These are phyloP conservation scores for Vesta saturnalis DNA, from an alignment of 2,888 invertebrate genomes.

Conservation along the genomic window DNA sequence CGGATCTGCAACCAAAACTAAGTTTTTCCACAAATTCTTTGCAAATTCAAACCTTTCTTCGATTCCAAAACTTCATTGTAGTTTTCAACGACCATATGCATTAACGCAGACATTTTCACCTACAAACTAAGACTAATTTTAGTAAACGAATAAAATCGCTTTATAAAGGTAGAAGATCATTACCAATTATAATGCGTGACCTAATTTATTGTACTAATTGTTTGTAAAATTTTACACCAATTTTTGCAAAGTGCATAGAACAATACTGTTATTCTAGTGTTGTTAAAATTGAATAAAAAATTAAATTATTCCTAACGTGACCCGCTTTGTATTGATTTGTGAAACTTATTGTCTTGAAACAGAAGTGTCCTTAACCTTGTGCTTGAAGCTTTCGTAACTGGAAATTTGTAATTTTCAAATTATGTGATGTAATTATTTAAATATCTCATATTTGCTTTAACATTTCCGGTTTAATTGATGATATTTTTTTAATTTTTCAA, in stretches of 20 bases:
- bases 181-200: too few relatives aligned
- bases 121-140: slow-evolving; percentile 20
- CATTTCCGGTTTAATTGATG: background rate
- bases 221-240: too few relatives aligned
- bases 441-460: background rate
- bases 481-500: background rate
- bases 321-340: too few relatives aligned
- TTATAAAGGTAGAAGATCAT: too few relatives aligned
- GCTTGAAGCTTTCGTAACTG: background rate
- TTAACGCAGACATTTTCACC: slow-evolving; percentile 62
- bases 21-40: background rate
- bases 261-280: too few relatives aligned
- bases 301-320: too few relatives aligned
- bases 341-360: too few relatives aligned
- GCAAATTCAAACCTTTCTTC: slow-evolving; percentile 61
- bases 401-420: too few relatives aligned
- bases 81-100: slow-evolving; percentile 64
- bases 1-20: slow-evolving; percentile 73
- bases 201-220: slow-evolving; percentile 17
- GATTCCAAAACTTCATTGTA: slow-evolving; percentile 65
- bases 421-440: background rate
- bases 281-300: too few relatives aligned
- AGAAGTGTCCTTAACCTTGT: background rate
- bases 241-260: too few relatives aligned
- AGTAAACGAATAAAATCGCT: too few relatives aligned